A percentile compares a stretch with the other conserved stretches of the same genome.
phyloP scores from a whole-genome alignment of 2,888 invertebrate species.

The Chrysomela aeneicollis region DNA sequence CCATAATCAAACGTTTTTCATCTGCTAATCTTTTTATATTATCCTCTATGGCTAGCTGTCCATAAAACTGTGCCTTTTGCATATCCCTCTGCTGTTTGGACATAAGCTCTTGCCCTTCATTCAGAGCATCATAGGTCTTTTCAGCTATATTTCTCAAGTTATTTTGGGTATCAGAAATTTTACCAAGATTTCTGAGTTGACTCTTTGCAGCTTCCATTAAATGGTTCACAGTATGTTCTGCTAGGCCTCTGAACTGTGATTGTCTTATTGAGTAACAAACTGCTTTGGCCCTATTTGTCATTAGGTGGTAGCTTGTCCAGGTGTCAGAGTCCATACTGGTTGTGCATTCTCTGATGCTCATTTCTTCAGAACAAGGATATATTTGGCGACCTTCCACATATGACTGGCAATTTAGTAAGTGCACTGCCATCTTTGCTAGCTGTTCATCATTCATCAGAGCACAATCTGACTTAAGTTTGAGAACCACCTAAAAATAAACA shows the following conservation, averaged over 20 bases:
- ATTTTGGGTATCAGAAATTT: slow-evolving; percentile 54
- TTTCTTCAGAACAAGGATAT: slow-evolving; percentile 68
- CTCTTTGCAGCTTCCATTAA: slow-evolving; percentile 64
- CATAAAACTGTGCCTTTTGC: slow-evolving; percentile 62
- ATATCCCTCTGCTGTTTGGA: slow-evolving; percentile 64
- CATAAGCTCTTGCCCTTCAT: slow-evolving; percentile 45
- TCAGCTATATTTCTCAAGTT: slow-evolving; percentile 53
- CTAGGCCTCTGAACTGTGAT: slow-evolving; percentile 70
- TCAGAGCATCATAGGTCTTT: slow-evolving; percentile 51
- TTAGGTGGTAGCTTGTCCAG: slow-evolving; percentile 75
- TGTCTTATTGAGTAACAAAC: slow-evolving; percentile 72
- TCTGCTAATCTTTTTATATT: slow-evolving; percentile 67
- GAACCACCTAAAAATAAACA: slow-evolving; percentile 62
- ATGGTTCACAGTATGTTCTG: slow-evolving; percentile 71
- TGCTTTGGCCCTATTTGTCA: slow-evolving; percentile 72
- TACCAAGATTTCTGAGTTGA: slow-evolving; percentile 53
- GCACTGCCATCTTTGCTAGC: slow-evolving; percentile 71
- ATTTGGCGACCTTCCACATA: slow-evolving; percentile 67
- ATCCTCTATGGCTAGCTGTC: slow-evolving; percentile 63
- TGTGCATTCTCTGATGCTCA: slow-evolving; percentile 72
- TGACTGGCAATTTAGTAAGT: slow-evolving; percentile 73
- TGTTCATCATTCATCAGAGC: slow-evolving; percentile 70
- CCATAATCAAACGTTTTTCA: slow-evolving; percentile 68
- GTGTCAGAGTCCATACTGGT: slow-evolving; percentile 70
- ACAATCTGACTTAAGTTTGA: slow-evolving; percentile 68